phyloP scores from a whole-genome alignment of 2,797 vertebrate genomes.

The Emys orbicularis region DNA sequence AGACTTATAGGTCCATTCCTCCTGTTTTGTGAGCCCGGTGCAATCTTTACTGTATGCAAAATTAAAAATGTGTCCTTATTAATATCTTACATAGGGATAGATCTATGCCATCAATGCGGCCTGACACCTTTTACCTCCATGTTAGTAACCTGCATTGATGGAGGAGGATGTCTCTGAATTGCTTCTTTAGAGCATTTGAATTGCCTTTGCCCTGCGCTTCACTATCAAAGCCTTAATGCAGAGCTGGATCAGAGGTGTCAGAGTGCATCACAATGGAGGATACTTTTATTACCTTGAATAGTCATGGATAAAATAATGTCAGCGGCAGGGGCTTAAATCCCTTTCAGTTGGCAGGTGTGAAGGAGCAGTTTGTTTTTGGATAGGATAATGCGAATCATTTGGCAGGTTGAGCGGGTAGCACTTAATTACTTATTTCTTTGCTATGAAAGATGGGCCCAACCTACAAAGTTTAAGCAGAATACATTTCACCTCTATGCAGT shows the following conservation, averaged over 20 bases:
- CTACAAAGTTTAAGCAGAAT: neutral
- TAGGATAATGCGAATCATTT: neutral
- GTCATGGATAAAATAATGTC: neutral
- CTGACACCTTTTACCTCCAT: conserved; percentile 3
- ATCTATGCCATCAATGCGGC: conserved; percentile 22
- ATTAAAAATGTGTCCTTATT: conserved; percentile 72
- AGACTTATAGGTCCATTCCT: conserved; percentile 56
- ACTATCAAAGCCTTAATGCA: neutral
- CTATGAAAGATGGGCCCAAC: neutral
- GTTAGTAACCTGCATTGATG: conserved; percentile 29
- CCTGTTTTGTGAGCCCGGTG: conserved; percentile 51
- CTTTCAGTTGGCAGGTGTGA: neutral
- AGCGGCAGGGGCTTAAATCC: neutral
- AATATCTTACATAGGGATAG: conserved; percentile 44
- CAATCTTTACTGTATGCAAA: conserved; percentile 52
- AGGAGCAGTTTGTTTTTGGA: neutral
- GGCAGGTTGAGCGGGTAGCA: neutral
- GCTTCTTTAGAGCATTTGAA: conserved; percentile 16
- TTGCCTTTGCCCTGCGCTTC: conserved; percentile 31
- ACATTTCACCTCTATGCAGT: neutral
- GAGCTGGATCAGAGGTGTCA: neutral
- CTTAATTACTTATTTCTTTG: neutral
- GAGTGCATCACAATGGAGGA: neutral
- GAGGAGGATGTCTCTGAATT: conserved; percentile 35
- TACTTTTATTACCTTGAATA: neutral